Percentiles rank a stretch among this genome's conserved stretches.
Conservation (phyloP, 1,140 invertebrate species). For the Zaprionus taronus region DNA sequence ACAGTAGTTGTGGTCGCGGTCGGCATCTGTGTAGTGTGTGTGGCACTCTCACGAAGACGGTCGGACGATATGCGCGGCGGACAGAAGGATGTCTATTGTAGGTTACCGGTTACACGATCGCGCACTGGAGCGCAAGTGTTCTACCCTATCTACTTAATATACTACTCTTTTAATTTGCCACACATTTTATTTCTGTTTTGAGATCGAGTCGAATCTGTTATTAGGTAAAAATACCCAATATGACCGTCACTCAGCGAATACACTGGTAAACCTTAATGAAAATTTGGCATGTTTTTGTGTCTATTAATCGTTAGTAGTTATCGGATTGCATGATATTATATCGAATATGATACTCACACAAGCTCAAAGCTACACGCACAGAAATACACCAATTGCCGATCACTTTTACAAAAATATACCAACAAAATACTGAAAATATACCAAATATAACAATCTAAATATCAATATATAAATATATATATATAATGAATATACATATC, state of each 20-base stretch:
- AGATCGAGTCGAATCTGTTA: constrained; percentile 11
- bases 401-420: constrained; percentile 74
- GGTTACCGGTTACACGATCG: constrained; percentile 77
- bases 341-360: constrained; percentile 6
- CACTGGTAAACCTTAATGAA: constrained; percentile 26
- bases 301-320: not conserved
- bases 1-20: constrained; percentile 94
- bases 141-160: constrained; percentile 71
- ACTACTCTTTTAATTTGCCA: constrained; percentile 24
- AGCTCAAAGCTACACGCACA: constrained; percentile 48
- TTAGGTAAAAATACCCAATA: not conserved
- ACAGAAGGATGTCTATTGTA: constrained; percentile 88
- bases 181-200: constrained; percentile 66
- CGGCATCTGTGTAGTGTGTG: constrained; percentile 94
- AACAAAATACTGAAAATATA: constrained; percentile 51
- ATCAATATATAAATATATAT: constrained; percentile 30
- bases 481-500: constrained; percentile 26
- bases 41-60: constrained; percentile 91
- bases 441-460: constrained; percentile 23
- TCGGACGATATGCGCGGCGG: constrained; percentile 92
- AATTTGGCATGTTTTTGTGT: constrained; percentile 26
- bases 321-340: constrained; percentile 30
- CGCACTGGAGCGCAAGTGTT: constrained; percentile 56
- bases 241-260: constrained; percentile 43
- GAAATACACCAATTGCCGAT: constrained; percentile 45